phyloP scores from a whole-genome alignment of 2,113 vertebrate species.

The Ciconia boyciana region DNA sequence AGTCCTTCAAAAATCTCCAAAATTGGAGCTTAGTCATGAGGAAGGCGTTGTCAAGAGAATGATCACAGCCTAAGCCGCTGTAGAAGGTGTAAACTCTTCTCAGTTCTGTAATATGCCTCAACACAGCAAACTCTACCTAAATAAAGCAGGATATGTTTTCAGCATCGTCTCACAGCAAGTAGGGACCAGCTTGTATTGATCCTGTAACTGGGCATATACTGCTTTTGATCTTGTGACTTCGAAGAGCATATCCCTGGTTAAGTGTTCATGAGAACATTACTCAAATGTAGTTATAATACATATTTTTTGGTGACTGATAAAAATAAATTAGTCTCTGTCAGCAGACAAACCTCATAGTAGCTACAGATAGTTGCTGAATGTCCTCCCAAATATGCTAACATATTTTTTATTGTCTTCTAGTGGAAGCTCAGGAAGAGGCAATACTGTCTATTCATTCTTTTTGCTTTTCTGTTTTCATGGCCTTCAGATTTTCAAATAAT shows the following conservation, averaged over 20 bases:
- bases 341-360: not conserved
- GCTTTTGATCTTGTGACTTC: not conserved
- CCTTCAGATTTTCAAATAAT: not conserved
- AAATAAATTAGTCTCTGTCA: not conserved
- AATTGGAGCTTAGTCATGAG: conserved; percentile 84
- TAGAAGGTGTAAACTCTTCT: conserved; percentile 85
- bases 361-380: not conserved
- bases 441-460: not conserved
- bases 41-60: conserved; percentile 74
- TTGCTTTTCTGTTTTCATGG: not conserved
- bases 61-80: conserved; percentile 77
- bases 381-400: not conserved
- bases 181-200: not conserved
- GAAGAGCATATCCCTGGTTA: not conserved
- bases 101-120: conserved; percentile 75
- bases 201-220: not conserved
- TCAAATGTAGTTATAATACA: not conserved
- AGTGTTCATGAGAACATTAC: not conserved
- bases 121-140: conserved; percentile 81
- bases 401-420: not conserved
- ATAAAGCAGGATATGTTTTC: not conserved
- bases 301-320: not conserved
- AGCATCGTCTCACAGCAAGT: not conserved
- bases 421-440: not conserved
- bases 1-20: conserved; percentile 92